phyloP scores from a whole-genome alignment of 2,888 invertebrate genomes.

The Patella ulyssiponensis region DNA sequence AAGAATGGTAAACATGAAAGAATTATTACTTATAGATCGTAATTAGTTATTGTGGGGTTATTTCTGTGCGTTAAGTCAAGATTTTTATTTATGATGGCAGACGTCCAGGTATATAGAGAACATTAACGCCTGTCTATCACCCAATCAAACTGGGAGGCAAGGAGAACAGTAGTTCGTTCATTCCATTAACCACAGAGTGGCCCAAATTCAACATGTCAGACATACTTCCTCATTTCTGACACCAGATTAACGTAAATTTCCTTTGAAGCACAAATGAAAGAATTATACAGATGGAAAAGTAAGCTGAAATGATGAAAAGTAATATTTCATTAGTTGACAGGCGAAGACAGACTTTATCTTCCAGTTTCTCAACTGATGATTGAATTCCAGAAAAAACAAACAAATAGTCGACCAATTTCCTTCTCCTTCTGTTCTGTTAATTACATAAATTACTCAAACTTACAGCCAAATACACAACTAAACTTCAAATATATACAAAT shows the following conservation, averaged over 20 bases:
- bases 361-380: not conserved
- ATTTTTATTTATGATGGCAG: constrained; percentile 7
- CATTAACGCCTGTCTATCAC: not conserved
- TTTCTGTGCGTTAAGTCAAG: not conserved
- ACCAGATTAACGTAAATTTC: not conserved
- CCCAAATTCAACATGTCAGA: not conserved
- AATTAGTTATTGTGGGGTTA: not conserved
- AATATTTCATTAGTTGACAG: not conserved
- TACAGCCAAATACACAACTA: not conserved
- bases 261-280: constrained; percentile 4
- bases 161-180: not conserved
- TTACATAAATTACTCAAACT: constrained; percentile 4
- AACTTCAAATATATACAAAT: too few species aligned
- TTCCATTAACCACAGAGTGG: not conserved
- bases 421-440: not conserved
- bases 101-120: not conserved
- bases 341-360: constrained; percentile 4
- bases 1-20: too few species aligned
- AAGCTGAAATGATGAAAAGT: not conserved
- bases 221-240: constrained; percentile 5
- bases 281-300: not conserved
- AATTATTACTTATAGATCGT: not conserved
- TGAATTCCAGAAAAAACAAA: not conserved
- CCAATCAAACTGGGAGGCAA: not conserved
- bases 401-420: not conserved